phyloP scores from a whole-genome alignment of 2,113 vertebrate genomes.

The Carlito syrichta region DNA sequence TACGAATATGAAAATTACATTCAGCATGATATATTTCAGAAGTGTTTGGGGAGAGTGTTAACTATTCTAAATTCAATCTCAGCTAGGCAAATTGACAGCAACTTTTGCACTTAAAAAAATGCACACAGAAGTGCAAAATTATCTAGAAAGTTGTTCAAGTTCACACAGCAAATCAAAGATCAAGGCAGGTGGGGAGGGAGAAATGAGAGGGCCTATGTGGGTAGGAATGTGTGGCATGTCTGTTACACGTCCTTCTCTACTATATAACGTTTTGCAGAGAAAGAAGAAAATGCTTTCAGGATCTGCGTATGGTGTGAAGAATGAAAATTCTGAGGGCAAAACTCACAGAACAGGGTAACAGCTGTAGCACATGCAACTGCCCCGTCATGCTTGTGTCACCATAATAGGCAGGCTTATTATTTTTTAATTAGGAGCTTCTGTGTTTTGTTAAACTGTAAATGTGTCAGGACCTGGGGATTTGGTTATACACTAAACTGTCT shows the following conservation, averaged over 20 bases:
- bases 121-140: neutral
- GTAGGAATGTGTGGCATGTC: neutral
- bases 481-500: slow-evolving; percentile 38
- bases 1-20: neutral
- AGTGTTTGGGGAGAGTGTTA: neutral
- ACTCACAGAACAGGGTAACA: slow-evolving; percentile 16
- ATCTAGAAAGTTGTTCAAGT: neutral
- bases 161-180: neutral
- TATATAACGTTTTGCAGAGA: slow-evolving; percentile 44
- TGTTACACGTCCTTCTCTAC: neutral
- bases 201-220: neutral
- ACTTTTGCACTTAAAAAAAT: neutral
- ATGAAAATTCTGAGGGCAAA: slow-evolving; percentile 51
- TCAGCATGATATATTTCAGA: neutral
- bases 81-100: neutral
- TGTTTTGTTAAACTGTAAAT: slow-evolving; percentile 67
- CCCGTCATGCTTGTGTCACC: slow-evolving; percentile 28
- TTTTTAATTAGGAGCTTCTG: slow-evolving; percentile 69
- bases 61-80: neutral
- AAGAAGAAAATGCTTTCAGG: slow-evolving; percentile 52
- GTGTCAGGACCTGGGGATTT: slow-evolving; percentile 65
- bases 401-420: slow-evolving; percentile 62
- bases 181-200: neutral
- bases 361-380: neutral
- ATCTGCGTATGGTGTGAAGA: slow-evolving; percentile 19